Evolutionary conservation across 2,797 vertebrate genomes (phyloP).

Genomic region (Xenops minutus): DNA sequence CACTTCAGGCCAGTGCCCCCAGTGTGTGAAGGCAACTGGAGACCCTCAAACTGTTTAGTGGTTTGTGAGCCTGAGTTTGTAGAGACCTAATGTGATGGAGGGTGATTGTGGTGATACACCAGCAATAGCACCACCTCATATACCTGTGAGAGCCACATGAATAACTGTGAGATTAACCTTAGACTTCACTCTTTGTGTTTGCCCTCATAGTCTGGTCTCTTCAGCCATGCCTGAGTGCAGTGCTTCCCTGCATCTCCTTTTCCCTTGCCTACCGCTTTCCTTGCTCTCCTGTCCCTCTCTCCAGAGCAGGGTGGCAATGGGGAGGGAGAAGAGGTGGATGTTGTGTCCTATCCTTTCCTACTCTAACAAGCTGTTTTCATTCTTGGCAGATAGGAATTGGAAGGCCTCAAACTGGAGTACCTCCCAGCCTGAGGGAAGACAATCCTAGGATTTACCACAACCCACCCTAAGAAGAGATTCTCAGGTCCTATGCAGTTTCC

Average conservation of each 20-base stretch:
- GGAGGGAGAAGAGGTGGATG: not conserved
- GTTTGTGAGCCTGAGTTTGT: not conserved
- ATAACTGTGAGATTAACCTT: not conserved
- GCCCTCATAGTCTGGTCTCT: not conserved
- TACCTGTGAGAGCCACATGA: not conserved
- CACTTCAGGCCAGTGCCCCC: not conserved
- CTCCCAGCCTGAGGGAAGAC: not conserved
- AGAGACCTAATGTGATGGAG: accelerated
- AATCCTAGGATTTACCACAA: not conserved
- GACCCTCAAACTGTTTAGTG: not conserved
- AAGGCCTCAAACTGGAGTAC: accelerated
- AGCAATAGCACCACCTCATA: not conserved
- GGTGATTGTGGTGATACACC: not conserved
- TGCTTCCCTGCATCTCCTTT: not conserved
- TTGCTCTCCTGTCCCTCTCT: not conserved
- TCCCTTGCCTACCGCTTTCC: not conserved
- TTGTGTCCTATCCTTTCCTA: not conserved
- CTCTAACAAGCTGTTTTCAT: not conserved
- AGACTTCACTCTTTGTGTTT: not conserved
- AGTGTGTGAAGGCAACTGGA: not conserved
- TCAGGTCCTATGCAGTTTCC: not conserved
- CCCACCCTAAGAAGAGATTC: not conserved
- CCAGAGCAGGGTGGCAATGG: not conserved
- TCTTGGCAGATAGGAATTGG: not conserved
- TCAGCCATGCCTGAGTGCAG: not conserved